These are phyloP conservation scores for Cuniculus paca DNA, from an alignment of 2,797 vertebrate species.

Conservation along the genomic window DNA sequence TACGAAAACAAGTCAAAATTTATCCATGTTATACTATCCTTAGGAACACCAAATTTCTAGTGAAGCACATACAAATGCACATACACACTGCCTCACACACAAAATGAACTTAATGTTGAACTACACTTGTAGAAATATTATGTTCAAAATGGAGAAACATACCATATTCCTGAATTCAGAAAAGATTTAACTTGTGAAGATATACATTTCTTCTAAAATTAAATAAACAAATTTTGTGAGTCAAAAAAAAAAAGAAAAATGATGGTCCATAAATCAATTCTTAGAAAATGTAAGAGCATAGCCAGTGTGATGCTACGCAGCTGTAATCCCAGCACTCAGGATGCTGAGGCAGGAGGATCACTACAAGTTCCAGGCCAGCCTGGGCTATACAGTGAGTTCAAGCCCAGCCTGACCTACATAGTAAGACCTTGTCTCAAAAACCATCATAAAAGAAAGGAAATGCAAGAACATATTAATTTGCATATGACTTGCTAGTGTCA, in stretches of 20 bases:
- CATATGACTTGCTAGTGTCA: neutral
- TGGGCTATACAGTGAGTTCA: neutral
- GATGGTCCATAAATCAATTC: neutral
- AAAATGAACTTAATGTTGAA: neutral
- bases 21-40: neutral
- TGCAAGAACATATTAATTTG: neutral
- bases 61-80: neutral
- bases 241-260: neutral
- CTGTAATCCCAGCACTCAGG: neutral
- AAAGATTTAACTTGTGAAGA: neutral
- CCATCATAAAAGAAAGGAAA: neutral
- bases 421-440: neutral
- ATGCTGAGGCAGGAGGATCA: neutral
- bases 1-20: slow-evolving; percentile 4
- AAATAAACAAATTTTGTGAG: neutral
- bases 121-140: neutral
- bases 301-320: too few relatives aligned
- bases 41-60: neutral
- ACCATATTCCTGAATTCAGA: neutral
- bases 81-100: neutral
- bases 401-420: neutral
- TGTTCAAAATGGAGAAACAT: neutral
- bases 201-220: neutral
- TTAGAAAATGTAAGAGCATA: neutral
- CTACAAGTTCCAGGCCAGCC: neutral